Evolutionary conservation across 2,113 vertebrate genomes (phyloP).

Genomic region (Paradisaea rubra): DNA sequence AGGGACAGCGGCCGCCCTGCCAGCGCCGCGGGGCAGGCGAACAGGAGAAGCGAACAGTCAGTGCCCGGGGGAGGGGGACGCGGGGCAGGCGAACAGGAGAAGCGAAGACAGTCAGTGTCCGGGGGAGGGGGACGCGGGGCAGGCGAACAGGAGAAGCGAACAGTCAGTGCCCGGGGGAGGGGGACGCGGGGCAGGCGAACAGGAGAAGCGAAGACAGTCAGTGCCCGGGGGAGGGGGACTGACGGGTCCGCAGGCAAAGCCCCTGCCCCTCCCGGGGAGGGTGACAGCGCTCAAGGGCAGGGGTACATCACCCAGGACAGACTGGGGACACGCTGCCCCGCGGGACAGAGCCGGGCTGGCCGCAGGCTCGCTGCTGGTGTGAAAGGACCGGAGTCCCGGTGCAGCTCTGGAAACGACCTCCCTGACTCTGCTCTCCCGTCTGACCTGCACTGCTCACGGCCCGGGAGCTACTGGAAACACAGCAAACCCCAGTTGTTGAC

Average conservation of each 20-base stretch:
- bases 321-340: no score
- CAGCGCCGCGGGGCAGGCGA: background rate
- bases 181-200: no score
- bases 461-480: background rate
- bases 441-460: background rate
- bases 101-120: fast-evolving
- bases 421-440: background rate
- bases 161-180: no score
- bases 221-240: no score
- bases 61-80: no score
- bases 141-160: no score
- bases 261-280: fast-evolving
- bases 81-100: no score
- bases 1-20: fast-evolving
- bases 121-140: no score
- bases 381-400: fast-evolving
- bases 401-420: background rate
- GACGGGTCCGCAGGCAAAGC: background rate
- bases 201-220: fast-evolving
- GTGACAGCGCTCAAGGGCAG: background rate
- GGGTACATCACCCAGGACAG: fast-evolving
- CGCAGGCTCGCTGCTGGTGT: fast-evolving
- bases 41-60: no score
- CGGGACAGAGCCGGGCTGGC: background rate
- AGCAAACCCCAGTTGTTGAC: background rate